These are phyloP conservation scores for Xenus cinereus DNA, from an alignment of 2,113 vertebrate genomes.

Conservation along the genomic window DNA sequence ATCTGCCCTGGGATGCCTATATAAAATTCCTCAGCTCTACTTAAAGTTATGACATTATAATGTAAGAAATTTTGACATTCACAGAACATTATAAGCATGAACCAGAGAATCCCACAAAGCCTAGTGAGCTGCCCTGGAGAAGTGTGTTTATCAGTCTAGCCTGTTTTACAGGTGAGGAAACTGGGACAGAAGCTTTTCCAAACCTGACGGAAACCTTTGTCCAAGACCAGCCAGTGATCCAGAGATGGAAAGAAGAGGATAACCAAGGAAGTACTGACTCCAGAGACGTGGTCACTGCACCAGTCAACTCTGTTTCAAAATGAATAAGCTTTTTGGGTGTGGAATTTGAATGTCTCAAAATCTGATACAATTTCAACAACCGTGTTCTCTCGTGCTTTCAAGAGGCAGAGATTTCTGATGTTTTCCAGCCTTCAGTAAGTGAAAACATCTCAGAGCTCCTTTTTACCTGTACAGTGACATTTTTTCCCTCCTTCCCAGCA, in stretches of 20 bases:
- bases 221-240: neutral
- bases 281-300: neutral
- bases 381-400: neutral
- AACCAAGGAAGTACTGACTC: neutral
- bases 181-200: neutral
- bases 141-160: neutral
- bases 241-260: neutral
- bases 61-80: neutral
- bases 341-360: neutral
- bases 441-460: slow-evolving; percentile 17
- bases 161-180: neutral
- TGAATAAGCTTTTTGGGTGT: neutral
- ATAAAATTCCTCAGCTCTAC: neutral
- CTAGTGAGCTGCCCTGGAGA: neutral
- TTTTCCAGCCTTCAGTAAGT: slow-evolving; percentile 3
- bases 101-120: neutral
- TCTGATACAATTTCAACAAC: neutral
- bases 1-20: neutral
- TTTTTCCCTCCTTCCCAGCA: slow-evolving; percentile 2
- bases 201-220: neutral
- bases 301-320: neutral
- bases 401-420: slow-evolving; percentile 28
- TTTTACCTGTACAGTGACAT: slow-evolving; percentile 20
- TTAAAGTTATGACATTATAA: neutral
- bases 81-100: neutral